Evolutionary conservation across 2,888 invertebrate species (phyloP).

Genomic region (Sesia bembeciformis): DNA sequence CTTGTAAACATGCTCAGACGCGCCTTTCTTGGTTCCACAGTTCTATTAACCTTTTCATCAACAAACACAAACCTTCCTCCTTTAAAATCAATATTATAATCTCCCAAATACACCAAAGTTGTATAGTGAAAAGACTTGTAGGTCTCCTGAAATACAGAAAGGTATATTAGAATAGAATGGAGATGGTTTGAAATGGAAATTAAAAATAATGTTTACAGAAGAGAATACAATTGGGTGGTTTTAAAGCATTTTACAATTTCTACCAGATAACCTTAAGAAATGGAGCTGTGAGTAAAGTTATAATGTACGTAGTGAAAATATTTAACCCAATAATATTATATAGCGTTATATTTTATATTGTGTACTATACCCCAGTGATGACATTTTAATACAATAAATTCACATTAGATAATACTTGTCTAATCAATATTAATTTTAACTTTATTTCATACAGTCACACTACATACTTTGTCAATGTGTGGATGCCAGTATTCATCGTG

Average conservation of each 20-base stretch:
- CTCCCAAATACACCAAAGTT: slow-evolving; percentile 84
- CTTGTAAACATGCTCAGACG: slow-evolving; percentile 91
- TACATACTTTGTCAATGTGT: slow-evolving; percentile 87
- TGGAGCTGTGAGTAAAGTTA: not conserved
- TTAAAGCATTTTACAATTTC: not conserved
- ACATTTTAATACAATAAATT: too few relatives aligned
- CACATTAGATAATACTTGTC: too few relatives aligned
- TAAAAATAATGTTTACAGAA: too few relatives aligned
- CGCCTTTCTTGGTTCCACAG: slow-evolving; percentile 85
- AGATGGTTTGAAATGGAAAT: too few relatives aligned
- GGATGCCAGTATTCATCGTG: slow-evolving; percentile 95
- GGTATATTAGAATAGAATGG: not conserved
- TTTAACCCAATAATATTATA: too few relatives aligned
- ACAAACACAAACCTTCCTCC: slow-evolving; percentile 89
- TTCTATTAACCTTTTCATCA: slow-evolving; percentile 77
- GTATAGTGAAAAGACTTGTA: slow-evolving; percentile 92
- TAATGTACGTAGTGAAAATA: too few relatives aligned
- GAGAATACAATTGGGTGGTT: too few relatives aligned
- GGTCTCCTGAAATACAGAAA: slow-evolving; percentile 77
- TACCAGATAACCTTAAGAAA: not conserved
- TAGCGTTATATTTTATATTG: too few relatives aligned
- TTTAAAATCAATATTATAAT: slow-evolving; percentile 83
- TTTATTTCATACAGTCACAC: too few relatives aligned
- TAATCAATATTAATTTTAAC: too few relatives aligned
- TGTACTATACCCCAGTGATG: too few relatives aligned